Evolutionary conservation across 2,888 invertebrate species (phyloP), one percentile per base, ranked within the genome.

Genomic region (Amiota minor): DNA sequence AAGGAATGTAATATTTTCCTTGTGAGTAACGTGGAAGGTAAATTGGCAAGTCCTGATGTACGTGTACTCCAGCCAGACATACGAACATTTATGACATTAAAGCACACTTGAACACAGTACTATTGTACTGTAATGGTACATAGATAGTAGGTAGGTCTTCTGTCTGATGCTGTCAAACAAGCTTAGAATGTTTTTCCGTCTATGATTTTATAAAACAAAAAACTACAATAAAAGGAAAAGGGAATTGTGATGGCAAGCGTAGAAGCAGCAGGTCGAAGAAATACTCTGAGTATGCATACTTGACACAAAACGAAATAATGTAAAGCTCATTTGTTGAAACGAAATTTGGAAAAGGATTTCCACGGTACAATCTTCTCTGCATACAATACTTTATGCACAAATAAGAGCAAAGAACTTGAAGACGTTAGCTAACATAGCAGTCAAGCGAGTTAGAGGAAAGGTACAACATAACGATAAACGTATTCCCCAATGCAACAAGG

Each of bases 251-350:
- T 9, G 55, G 18, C 16, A 11, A 14, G 11, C 18, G 59, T 0
- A 10, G 59, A 2, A 56, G 16, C 56, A 56, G n/a, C 10, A 18
- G 16, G n/a, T n/a, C 0, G 56, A 18, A 56, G 18, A 9, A 18
- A n/a, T 16, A 10, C 59, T 59, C 2, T 9, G 20, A 18, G 12
- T 18, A 70, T 56, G 76, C 76, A 67, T 79, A 77, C 81, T 80
- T 75, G 76, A 83, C 78, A 79, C 75, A 84, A 81, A 81, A 77
- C 74, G 84, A 78, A 76, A 81, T 84, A 85, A 84, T 86, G 81
- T 86, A 86, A 86, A 87, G 86, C 86, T 86, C 85, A 86, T 86
- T 87, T 84, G 85, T 80, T 78, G 73, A 82, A 81, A 84, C 77
- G 80, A 78, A 79, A 85, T 86, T 79, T 18, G 20, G 76, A 80